Conservation (phyloP, 2,888 invertebrate genomes). For the Plutella xylostella region DNA sequence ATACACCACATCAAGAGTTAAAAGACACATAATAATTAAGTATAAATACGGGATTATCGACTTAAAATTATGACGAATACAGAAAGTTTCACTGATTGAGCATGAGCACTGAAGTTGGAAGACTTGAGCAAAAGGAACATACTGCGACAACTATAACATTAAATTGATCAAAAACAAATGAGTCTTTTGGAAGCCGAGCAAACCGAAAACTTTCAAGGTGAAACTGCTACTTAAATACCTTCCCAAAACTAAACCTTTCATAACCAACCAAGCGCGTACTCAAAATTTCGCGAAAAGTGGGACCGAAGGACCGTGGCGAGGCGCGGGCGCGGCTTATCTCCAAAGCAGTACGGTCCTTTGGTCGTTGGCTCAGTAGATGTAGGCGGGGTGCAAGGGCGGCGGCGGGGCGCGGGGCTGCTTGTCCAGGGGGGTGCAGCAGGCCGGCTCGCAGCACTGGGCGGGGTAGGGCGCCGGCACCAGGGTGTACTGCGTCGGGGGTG, state of each 20-base stretch:
- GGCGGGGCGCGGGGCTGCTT: constrained; percentile 52
- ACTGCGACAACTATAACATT: too few species aligned
- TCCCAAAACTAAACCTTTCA: too few species aligned
- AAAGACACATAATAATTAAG: not conserved
- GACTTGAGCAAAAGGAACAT: constrained; percentile 36
- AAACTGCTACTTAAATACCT: too few species aligned
- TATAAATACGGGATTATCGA: not conserved
- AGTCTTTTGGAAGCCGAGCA: too few species aligned
- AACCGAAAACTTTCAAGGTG: too few species aligned
- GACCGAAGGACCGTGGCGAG: not conserved
- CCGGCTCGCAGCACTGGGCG: constrained; percentile 50
- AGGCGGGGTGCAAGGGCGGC: constrained; percentile 56
- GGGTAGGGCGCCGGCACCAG: constrained; percentile 53
- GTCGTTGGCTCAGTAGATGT: constrained; percentile 42
- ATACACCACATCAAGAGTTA: not conserved
- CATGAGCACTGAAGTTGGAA: constrained; percentile 40
- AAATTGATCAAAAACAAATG: too few species aligned
- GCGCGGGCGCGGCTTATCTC: not conserved
- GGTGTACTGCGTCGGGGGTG: constrained; percentile 50
- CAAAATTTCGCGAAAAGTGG: not conserved
- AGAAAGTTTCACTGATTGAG: constrained; percentile 25
- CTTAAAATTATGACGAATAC: not conserved
- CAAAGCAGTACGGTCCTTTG: too few species aligned
- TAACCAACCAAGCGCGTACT: not conserved
- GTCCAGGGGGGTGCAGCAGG: constrained; percentile 55